These are phyloP conservation scores for Hippocampus kuda DNA, from an alignment of 2,797 vertebrate genomes.

Conservation along the genomic window DNA sequence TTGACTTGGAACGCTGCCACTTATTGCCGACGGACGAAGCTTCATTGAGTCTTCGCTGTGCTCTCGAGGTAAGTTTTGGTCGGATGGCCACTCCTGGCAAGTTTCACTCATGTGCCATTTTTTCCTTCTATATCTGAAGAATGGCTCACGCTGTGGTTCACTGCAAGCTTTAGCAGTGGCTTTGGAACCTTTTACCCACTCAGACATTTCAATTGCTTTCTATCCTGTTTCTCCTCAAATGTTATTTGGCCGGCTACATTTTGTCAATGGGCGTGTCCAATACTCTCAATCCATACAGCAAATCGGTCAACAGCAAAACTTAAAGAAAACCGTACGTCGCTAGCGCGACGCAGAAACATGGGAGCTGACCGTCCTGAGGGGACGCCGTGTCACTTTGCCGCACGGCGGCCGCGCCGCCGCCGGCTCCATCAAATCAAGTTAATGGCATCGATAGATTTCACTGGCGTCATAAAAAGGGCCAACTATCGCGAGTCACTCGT, in stretches of 20 bases:
- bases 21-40: neutral
- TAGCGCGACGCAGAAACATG: neutral
- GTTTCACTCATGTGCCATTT: neutral
- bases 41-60: neutral
- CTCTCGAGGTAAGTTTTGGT: neutral
- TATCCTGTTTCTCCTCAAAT: no score
- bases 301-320: no score
- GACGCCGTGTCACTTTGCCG: conserved; percentile 16
- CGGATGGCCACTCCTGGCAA: neutral
- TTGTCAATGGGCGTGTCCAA: no score
- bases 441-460: conserved; percentile 33
- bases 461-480: conserved; percentile 43
- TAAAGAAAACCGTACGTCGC: no score
- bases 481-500: conserved; percentile 33
- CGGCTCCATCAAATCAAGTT: conserved; percentile 45
- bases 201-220: no score
- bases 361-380: neutral
- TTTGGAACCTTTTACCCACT: no score
- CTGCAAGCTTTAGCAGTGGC: neutral
- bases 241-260: no score
- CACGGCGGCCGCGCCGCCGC: conserved; percentile 5
- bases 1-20: neutral
- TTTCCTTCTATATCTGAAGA: neutral
- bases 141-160: neutral
- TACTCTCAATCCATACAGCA: no score